Evolutionary conservation across 2,113 vertebrate species (phyloP).

Genomic region (Ciconia boyciana): DNA sequence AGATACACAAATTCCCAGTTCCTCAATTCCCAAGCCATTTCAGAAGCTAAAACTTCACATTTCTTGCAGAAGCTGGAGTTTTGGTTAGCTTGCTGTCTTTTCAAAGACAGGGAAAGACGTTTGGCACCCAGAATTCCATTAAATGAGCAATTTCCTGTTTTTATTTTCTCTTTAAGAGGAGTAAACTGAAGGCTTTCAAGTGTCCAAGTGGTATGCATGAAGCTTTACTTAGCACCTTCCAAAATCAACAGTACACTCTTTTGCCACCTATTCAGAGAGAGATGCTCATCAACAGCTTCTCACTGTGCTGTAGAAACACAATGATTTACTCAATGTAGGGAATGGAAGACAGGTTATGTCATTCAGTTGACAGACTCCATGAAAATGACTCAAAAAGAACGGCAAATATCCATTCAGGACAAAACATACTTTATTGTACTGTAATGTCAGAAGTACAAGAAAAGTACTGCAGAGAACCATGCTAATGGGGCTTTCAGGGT

Average conservation of each 20-base stretch:
- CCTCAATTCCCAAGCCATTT: not conserved
- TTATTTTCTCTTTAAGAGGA: not conserved
- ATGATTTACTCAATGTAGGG: not conserved
- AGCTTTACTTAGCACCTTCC: not conserved
- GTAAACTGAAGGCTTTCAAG: not conserved
- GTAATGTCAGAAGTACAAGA: constrained; percentile 74
- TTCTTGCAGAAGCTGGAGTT: not conserved
- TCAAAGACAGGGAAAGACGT: not conserved
- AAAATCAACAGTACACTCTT: not conserved
- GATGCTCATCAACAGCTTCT: not conserved
- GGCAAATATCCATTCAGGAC: constrained; percentile 59
- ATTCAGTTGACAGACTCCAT: not conserved
- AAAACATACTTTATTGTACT: constrained; percentile 80
- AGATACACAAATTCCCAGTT: not conserved
- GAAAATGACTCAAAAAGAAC: not conserved
- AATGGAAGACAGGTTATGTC: not conserved
- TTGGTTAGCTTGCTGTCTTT: not conserved
- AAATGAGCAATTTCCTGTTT: not conserved
- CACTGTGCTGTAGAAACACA: not conserved
- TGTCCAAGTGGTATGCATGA: not conserved
- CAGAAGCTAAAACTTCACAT: not conserved
- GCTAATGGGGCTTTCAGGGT: constrained; percentile 60
- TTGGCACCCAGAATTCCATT: not conserved
- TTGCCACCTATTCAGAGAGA: not conserved
- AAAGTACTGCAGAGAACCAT: constrained; percentile 73